phyloP scores from a whole-genome alignment of 2,113 vertebrate species.

The Pseudorectes ferrugineus region DNA sequence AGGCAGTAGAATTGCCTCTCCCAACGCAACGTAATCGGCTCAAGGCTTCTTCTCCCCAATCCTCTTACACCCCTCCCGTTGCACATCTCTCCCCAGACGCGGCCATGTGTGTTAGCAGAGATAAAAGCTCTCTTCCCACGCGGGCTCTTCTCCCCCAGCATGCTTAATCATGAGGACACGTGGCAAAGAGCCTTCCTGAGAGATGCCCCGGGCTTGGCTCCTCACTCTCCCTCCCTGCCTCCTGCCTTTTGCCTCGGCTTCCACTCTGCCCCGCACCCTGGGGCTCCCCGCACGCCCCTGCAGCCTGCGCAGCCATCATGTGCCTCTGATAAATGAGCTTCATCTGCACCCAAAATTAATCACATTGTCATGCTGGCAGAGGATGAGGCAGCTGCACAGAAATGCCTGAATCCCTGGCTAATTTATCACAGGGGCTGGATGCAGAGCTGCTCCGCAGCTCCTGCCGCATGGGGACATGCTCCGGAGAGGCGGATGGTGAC shows the following conservation, averaged over 20 bases:
- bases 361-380: constrained; percentile 53
- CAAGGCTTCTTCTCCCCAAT: background rate
- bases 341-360: constrained; percentile 61
- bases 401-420: constrained; percentile 46
- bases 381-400: constrained; percentile 45
- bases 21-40: background rate
- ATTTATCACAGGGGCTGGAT: constrained; percentile 43
- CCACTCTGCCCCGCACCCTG: fast-evolving
- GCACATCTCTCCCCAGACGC: background rate
- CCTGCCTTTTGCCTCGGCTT: background rate
- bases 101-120: background rate
- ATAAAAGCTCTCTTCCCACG: constrained; percentile 2
- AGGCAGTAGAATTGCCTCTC: background rate
- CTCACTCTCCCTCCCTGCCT: background rate
- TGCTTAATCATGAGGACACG: background rate
- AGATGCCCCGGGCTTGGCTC: background rate
- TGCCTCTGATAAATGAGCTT: constrained; percentile 60
- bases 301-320: background rate
- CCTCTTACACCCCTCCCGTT: background rate
- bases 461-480: background rate
- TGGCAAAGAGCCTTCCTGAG: background rate
- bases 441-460: background rate
- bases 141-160: background rate
- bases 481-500: fast-evolving
- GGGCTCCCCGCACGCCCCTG: background rate